Conservation (phyloP, 2,888 invertebrate genomes). For the Minunthozetes semirufus region DNA sequence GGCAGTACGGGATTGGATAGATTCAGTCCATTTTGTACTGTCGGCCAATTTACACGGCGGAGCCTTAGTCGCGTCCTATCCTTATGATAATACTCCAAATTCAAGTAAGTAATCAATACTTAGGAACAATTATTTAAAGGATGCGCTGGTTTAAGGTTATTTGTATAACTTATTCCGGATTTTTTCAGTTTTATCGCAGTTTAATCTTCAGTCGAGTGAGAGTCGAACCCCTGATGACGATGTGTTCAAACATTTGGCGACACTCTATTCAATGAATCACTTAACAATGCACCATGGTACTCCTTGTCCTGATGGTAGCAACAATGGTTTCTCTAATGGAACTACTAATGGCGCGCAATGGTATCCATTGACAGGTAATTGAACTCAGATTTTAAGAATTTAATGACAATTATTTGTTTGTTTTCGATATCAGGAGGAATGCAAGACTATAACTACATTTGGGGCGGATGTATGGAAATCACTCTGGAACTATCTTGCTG, state of each 20-base stretch:
- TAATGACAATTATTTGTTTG: background rate
- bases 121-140: background rate
- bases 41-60: slow-evolving; percentile 93
- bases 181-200: slow-evolving; percentile 35
- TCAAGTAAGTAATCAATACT: slow-evolving; percentile 63
- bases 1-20: slow-evolving; percentile 87
- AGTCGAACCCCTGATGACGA: slow-evolving; percentile 83
- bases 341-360: slow-evolving; percentile 91
- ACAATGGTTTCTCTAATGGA: slow-evolving; percentile 72
- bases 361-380: slow-evolving; percentile 72
- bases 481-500: slow-evolving; percentile 90
- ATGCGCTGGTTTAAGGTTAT: too few relatives aligned
- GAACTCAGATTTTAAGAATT: background rate
- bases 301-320: slow-evolving; percentile 57
- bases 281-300: slow-evolving; percentile 78
- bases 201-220: slow-evolving; percentile 35
- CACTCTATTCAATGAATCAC: slow-evolving; percentile 77
- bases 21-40: slow-evolving; percentile 83
- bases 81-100: slow-evolving; percentile 90
- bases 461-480: slow-evolving; percentile 91
- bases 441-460: slow-evolving; percentile 90
- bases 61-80: slow-evolving; percentile 90
- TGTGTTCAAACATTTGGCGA: slow-evolving; percentile 75
- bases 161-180: too few relatives aligned
- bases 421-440: slow-evolving; percentile 60